These are phyloP conservation scores for Sebastes cheni DNA, from an alignment of 2,797 vertebrate genomes.

Conservation along the genomic window DNA sequence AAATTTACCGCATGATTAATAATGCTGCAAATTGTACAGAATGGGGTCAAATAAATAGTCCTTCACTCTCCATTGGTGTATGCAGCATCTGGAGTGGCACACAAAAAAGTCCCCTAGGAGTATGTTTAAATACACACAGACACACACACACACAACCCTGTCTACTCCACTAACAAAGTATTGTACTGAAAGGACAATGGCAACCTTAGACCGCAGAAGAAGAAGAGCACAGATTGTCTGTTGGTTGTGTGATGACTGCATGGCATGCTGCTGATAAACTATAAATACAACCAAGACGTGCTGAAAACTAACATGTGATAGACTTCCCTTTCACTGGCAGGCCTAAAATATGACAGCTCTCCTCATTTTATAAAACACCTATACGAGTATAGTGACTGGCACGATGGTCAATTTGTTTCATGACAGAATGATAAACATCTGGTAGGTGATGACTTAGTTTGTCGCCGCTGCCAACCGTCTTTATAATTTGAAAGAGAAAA, in stretches of 20 bases:
- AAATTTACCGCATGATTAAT: constrained; percentile 64
- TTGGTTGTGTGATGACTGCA: constrained; percentile 26
- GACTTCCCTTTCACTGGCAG: not conserved
- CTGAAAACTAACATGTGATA: constrained; percentile 4
- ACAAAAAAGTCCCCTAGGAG: constrained; percentile 49
- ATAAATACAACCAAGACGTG: constrained; percentile 28
- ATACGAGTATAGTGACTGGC: not conserved
- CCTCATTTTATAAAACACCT: not conserved
- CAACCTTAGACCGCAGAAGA: constrained; percentile 20
- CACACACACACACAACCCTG: not conserved
- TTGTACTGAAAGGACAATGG: constrained; percentile 35
- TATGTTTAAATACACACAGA: constrained; percentile 40
- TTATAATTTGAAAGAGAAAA: constrained; percentile 42
- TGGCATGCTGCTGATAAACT: constrained; percentile 20
- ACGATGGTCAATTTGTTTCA: not conserved
- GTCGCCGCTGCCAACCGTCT: constrained; percentile 24
- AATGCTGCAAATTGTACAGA: constrained; percentile 64
- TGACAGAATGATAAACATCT: constrained; percentile 41
- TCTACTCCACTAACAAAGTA: constrained; percentile 15
- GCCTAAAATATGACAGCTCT: constrained; percentile 6
- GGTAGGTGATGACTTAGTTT: constrained; percentile 20
- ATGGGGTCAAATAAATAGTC: constrained; percentile 69
- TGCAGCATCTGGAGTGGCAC: constrained; percentile 69
- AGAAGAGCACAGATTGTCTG: constrained; percentile 21
- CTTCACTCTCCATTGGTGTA: constrained; percentile 22